phyloP scores from a whole-genome alignment of 2,888 invertebrate species.

The Leistus spinibarbis region DNA sequence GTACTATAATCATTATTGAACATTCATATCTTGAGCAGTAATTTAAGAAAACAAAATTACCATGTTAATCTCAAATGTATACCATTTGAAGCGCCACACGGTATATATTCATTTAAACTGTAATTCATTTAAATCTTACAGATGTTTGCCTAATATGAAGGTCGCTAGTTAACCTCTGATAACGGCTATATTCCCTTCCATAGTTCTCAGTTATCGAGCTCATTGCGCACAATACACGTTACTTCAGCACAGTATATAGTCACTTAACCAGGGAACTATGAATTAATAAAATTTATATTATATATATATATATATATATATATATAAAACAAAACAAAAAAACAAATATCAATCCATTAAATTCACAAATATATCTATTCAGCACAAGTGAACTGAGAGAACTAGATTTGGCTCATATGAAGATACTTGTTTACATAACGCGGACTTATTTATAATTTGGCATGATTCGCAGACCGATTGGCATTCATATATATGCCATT shows the following conservation, averaged over 20 bases:
- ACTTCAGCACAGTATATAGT: no score
- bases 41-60: no score
- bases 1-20: no score
- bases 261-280: conserved; percentile 1
- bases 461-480: no score
- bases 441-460: conserved; percentile 34
- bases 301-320: background rate
- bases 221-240: conserved; percentile 39
- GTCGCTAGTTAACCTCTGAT: conserved; percentile 72
- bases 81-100: no score
- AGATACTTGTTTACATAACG: conserved; percentile 48
- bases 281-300: conserved; percentile 1
- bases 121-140: conserved; percentile 60
- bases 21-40: no score
- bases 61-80: no score
- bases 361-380: background rate
- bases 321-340: no score
- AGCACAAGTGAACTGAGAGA: background rate
- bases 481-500: no score
- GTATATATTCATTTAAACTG: background rate
- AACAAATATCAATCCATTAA: background rate
- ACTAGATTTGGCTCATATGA: conserved; percentile 42
- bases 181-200: conserved; percentile 71
- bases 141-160: conserved; percentile 70
- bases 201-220: conserved; percentile 55